Evolutionary conservation across 2,113 vertebrate species (phyloP).

Genomic region (Tragelaphus strepsiceros): DNA sequence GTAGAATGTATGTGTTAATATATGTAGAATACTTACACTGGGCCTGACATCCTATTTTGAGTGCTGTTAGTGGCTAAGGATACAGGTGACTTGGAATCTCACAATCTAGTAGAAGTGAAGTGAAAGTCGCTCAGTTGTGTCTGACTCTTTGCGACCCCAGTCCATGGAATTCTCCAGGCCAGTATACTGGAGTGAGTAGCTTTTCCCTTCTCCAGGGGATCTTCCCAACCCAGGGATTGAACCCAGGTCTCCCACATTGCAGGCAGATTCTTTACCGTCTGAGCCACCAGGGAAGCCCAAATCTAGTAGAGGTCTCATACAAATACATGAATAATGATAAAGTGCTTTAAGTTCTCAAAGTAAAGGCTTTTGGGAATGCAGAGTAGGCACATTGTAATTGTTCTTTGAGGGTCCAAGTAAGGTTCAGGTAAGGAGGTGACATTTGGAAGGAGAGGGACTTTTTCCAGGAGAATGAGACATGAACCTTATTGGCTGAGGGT

Average conservation of each 20-base stretch:
- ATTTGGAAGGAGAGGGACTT: neutral
- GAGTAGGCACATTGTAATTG: neutral
- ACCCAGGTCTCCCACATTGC: neutral
- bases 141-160: neutral
- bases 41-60: neutral
- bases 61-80: neutral
- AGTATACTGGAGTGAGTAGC: neutral
- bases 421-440: neutral
- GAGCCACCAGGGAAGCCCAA: neutral
- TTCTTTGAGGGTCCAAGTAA: conserved; percentile 4
- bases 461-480: neutral
- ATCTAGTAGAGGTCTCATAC: neutral
- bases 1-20: neutral
- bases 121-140: neutral
- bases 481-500: neutral
- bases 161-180: neutral
- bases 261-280: neutral
- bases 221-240: neutral
- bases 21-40: neutral
- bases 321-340: neutral
- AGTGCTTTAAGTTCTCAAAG: neutral
- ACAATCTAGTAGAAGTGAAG: neutral
- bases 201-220: neutral
- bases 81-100: neutral
- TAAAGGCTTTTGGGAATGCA: neutral